Conservation (phyloP, 2,797 vertebrate species). For the Hydrophis major region DNA sequence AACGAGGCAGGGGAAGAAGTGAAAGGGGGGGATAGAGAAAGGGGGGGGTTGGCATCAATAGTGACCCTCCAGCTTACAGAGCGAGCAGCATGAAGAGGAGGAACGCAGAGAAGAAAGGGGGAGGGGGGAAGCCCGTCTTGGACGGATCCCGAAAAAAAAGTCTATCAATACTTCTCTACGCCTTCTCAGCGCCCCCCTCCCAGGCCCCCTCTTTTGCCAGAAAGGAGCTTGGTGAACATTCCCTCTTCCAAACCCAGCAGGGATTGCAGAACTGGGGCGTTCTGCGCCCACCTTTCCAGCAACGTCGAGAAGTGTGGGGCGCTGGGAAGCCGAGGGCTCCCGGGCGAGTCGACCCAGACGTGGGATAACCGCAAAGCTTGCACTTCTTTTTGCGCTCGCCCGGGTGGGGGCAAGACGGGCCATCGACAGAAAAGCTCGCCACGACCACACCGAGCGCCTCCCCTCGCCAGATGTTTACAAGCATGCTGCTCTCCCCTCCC, state of each 20-base stretch:
- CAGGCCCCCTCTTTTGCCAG: not conserved
- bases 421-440: not conserved
- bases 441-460: not conserved
- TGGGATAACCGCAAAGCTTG: not conserved
- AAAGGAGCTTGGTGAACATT: not conserved
- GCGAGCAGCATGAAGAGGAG: not conserved
- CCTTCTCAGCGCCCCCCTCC: not conserved
- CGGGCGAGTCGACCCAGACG: not conserved
- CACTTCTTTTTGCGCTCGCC: not conserved
- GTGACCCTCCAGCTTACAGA: not conserved
- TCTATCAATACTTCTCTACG: not conserved
- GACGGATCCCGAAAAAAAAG: not conserved
- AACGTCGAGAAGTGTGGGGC: not conserved
- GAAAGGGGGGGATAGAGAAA: not conserved
- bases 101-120: not conserved
- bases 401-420: not conserved
- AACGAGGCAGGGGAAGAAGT: slow-evolving; percentile 15
- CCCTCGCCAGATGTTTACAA: not conserved
- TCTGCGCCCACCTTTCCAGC: not conserved
- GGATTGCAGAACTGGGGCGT: not conserved
- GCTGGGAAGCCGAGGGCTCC: not conserved
- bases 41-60: not conserved
- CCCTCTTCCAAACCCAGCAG: not conserved
- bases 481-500: not conserved
- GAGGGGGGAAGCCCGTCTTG: not conserved